Conservation (phyloP, 2,797 vertebrate species). For the Alcedo quadribrachys region DNA sequence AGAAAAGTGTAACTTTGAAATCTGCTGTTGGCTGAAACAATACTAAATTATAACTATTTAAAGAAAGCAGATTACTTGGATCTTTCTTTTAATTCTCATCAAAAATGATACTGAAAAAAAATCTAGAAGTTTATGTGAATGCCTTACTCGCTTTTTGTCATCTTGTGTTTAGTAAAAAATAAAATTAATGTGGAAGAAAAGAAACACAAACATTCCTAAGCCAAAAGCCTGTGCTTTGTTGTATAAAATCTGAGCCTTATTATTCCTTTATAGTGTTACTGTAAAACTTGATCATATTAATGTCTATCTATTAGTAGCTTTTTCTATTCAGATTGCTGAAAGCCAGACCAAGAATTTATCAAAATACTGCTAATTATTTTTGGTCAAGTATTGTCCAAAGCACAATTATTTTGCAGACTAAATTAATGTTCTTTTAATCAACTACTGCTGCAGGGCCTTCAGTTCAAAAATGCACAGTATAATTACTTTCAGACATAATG, state of each 20-base stretch:
- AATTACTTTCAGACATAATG: slow-evolving; percentile 46
- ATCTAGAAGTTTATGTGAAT: slow-evolving; percentile 49
- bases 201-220: slow-evolving; percentile 43
- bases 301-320: slow-evolving; percentile 61
- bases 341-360: slow-evolving; percentile 71
- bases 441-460: slow-evolving; percentile 30
- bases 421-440: slow-evolving; percentile 72
- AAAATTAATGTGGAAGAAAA: slow-evolving; percentile 50
- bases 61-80: slow-evolving; percentile 54
- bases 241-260: slow-evolving; percentile 55
- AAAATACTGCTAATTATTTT: slow-evolving; percentile 77
- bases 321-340: slow-evolving; percentile 75
- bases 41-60: slow-evolving; percentile 59
- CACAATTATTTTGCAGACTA: slow-evolving; percentile 63
- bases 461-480: slow-evolving; percentile 61
- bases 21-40: slow-evolving; percentile 51
- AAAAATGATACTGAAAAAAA: slow-evolving; percentile 59
- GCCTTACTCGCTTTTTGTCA: slow-evolving; percentile 44
- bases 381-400: slow-evolving; percentile 72
- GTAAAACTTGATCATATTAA: slow-evolving; percentile 66
- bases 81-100: slow-evolving; percentile 58
- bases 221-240: slow-evolving; percentile 55
- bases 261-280: slow-evolving; percentile 63
- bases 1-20: slow-evolving; percentile 64
- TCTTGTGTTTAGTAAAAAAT: slow-evolving; percentile 64